These are phyloP conservation scores for Idris sp. DNA, from an alignment of 1,140 invertebrate species.

Conservation along the genomic window DNA sequence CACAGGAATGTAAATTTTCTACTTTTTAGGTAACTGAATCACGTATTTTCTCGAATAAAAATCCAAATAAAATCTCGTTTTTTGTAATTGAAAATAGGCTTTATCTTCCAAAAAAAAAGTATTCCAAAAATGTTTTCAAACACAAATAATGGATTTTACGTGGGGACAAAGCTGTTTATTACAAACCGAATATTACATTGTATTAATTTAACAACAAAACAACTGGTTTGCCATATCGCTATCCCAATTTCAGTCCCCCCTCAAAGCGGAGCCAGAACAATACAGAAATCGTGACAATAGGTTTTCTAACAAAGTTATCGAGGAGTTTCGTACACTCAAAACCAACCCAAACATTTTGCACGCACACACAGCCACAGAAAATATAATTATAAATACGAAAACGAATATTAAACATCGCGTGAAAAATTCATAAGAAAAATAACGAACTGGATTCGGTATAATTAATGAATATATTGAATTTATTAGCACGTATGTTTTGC, in stretches of 20 bases:
- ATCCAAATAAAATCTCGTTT: no score
- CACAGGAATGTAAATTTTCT: no score
- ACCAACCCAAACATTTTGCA: conserved; percentile 15
- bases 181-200: no score
- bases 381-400: conserved; percentile 56
- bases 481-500: conserved; percentile 60
- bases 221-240: no score
- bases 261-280: conserved; percentile 19
- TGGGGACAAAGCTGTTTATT: no score
- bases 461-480: conserved; percentile 63
- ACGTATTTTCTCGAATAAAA: no score
- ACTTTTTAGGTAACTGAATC: no score
- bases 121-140: no score
- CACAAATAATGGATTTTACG: no score
- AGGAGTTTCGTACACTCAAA: conserved; percentile 22
- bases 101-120: no score
- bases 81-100: no score
- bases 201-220: no score
- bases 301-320: conserved; percentile 24
- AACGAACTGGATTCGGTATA: conserved; percentile 62
- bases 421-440: conserved; percentile 62
- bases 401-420: conserved; percentile 59
- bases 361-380: conserved; percentile 16
- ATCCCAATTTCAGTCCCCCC: conserved; percentile 12
- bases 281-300: conserved; percentile 25